phyloP scores from a whole-genome alignment of 2,797 vertebrate genomes.

The Onychomys arenicola region DNA sequence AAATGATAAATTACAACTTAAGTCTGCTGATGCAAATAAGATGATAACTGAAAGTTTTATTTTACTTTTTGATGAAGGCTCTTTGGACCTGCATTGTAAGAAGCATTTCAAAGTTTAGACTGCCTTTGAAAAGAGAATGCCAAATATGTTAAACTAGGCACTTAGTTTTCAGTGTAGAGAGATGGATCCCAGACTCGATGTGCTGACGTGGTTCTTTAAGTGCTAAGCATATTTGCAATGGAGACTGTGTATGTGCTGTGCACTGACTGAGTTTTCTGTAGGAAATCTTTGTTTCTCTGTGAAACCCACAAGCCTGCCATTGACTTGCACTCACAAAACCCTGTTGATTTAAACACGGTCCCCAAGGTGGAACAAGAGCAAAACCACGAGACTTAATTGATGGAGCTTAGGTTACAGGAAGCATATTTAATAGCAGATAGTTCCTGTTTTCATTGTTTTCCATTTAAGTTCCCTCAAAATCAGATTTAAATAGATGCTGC shows the following conservation, averaged over 20 bases:
- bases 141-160: constrained; percentile 51
- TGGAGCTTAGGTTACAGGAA: constrained; percentile 78
- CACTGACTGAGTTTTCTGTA: constrained; percentile 5
- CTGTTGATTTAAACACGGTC: constrained; percentile 70
- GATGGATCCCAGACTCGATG: neutral
- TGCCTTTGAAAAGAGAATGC: constrained; percentile 42
- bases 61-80: constrained; percentile 42
- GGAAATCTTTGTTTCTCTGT: constrained; percentile 70
- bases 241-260: neutral
- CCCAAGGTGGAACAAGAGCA: constrained; percentile 55
- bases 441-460: constrained; percentile 82
- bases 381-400: constrained; percentile 70
- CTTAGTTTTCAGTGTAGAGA: constrained; percentile 45
- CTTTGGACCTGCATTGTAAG: constrained; percentile 42
- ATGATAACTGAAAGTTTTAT: constrained; percentile 29
- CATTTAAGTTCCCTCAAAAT: constrained; percentile 74
- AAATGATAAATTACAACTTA: constrained; percentile 41
- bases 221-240: neutral
- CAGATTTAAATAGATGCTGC: constrained; percentile 77
- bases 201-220: neutral
- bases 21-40: constrained; percentile 38
- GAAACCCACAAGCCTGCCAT: constrained; percentile 68
- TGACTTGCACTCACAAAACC: constrained; percentile 63
- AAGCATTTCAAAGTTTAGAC: constrained; percentile 60
- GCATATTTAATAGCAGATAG: constrained; percentile 77